Conservation (phyloP, 2,113 vertebrate species). For the Empidonax alnorum region DNA sequence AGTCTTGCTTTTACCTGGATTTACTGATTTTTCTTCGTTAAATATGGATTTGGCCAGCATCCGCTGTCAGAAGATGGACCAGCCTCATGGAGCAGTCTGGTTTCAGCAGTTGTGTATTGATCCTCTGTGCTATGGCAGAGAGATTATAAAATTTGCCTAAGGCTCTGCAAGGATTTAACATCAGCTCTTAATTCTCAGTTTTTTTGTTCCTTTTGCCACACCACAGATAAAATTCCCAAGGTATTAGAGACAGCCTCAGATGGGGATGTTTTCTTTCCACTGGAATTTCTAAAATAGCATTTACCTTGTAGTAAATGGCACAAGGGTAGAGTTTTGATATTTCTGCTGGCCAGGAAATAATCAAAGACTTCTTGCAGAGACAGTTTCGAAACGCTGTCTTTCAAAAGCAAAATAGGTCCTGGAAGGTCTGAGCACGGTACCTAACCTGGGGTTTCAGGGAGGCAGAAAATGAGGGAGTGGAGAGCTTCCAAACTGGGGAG, state of each 20-base stretch:
- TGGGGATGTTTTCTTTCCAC: background rate
- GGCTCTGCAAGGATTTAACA: slow-evolving; percentile 16
- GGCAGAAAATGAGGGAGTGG: background rate
- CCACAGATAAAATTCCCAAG: background rate
- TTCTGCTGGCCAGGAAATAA: background rate
- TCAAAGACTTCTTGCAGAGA: background rate
- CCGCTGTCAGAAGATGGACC: background rate
- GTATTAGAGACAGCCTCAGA: background rate
- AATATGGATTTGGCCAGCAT: background rate
- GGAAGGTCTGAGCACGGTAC: background rate
- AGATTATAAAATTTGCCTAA: slow-evolving; percentile 45
- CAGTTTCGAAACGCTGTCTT: background rate
- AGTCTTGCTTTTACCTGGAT: background rate
- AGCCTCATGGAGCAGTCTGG: background rate
- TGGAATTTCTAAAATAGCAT: background rate
- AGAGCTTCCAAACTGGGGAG: background rate
- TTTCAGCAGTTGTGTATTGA: background rate
- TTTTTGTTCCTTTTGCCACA: slow-evolving; percentile 17
- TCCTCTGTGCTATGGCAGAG: background rate
- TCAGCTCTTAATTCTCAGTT: background rate
- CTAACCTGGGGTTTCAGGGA: background rate
- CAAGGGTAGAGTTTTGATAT: background rate
- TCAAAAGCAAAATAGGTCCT: background rate
- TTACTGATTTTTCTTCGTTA: background rate
- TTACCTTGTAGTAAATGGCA: background rate